phyloP scores from a whole-genome alignment of 2,888 invertebrate genomes.

The Acanthacorydalis orientalis region DNA sequence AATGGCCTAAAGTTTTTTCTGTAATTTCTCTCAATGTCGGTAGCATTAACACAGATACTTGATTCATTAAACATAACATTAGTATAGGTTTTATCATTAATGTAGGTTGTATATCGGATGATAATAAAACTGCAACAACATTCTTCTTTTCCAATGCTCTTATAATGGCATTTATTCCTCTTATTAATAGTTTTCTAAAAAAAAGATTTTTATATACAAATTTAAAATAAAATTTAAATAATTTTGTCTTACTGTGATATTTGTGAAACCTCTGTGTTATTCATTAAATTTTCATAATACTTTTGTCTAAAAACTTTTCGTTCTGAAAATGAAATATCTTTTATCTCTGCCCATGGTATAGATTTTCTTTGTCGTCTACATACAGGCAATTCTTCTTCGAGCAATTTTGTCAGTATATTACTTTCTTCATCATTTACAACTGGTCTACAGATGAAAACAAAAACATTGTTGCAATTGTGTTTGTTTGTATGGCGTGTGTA shows the following conservation, averaged over 20 bases:
- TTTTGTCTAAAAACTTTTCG: conserved; percentile 4
- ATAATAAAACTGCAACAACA: background rate
- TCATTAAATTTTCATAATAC: background rate
- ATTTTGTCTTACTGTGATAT: background rate
- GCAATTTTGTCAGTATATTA: background rate
- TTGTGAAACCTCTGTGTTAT: background rate
- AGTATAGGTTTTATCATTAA: conserved; percentile 2
- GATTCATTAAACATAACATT: background rate
- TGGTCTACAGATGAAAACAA: background rate
- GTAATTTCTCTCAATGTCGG: background rate
- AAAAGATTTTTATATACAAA: background rate
- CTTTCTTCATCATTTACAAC: background rate
- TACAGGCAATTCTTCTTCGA: background rate
- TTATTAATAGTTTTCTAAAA: conserved; percentile 3
- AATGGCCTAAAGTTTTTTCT: background rate
- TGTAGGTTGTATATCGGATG: background rate
- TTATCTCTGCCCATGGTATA: conserved; percentile 2
- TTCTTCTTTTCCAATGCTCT: conserved; percentile 2
- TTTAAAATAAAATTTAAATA: too few species aligned
- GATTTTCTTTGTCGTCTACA: background rate
- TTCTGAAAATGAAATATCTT: background rate
- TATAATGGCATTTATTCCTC: conserved; percentile 2
- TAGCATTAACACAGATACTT: background rate
- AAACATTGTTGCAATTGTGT: too few species aligned
- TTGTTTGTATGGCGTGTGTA: too few species aligned